phyloP scores from a whole-genome alignment of 2,113 vertebrate species.

The Halichoeres trimaculatus region DNA sequence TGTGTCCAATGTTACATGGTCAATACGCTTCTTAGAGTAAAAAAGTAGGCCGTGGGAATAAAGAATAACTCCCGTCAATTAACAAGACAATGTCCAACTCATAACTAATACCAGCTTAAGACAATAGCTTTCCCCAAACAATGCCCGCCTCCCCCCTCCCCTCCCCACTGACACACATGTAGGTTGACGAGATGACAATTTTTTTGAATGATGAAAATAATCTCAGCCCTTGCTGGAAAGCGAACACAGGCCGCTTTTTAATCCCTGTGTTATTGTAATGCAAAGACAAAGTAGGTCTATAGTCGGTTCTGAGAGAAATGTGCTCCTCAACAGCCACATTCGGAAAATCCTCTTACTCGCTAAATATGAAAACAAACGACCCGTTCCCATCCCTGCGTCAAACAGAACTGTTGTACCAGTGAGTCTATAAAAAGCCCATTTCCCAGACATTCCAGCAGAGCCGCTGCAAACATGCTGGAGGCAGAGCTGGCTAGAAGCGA shows the following conservation, averaged over 20 bases:
- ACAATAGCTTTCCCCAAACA: conserved; percentile 64
- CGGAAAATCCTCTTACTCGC: conserved; percentile 69
- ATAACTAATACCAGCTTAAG: conserved; percentile 59
- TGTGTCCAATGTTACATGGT: not conserved
- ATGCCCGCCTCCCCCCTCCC: conserved; percentile 9
- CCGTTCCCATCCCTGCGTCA: conserved; percentile 47
- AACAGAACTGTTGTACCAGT: conserved; percentile 60
- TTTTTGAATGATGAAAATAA: conserved; percentile 65
- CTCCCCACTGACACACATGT: conserved; percentile 39
- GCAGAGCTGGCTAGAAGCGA: conserved; percentile 28
- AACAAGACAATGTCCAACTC: conserved; percentile 63
- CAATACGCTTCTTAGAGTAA: conserved; percentile 3
- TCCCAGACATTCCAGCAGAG: conserved; percentile 77
- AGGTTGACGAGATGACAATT: conserved; percentile 43
- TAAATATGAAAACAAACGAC: conserved; percentile 67
- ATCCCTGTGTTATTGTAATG: conserved; percentile 63
- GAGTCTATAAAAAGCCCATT: conserved; percentile 75
- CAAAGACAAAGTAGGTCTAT: conserved; percentile 58
- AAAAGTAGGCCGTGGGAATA: conserved; percentile 67
- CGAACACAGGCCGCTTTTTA: conserved; percentile 61
- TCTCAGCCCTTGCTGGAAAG: conserved; percentile 52
- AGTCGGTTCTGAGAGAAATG: conserved; percentile 47
- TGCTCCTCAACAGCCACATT: conserved; percentile 64
- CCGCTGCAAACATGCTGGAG: conserved; percentile 60
- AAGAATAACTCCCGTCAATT: conserved; percentile 57